Evolutionary conservation across 2,888 invertebrate species (phyloP), one percentile per base, ranked within the genome.

Genomic region (Leptinotarsa peninsularis): DNA sequence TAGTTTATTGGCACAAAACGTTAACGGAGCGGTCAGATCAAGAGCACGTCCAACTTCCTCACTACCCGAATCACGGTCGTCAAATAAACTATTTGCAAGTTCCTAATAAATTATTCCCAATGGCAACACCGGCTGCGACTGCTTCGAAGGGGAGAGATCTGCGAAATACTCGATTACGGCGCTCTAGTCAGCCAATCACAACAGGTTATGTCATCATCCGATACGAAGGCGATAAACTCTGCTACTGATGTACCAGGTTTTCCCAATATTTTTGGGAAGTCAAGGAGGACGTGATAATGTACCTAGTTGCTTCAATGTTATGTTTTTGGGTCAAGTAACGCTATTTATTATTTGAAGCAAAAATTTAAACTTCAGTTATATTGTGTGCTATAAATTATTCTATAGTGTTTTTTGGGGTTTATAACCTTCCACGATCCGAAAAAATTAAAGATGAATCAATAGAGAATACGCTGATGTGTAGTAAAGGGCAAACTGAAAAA

Each of bases 151-250:
- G 54, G 72, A 73, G 70, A 71, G 73, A 76, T 78, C 77, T 73
- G 80, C 78, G 71, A 79, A 78, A 79, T 76, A 78, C 69, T 68
- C 66, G 73, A 68, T 72, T 70, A 73, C 63, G 73, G 74, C 71
- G 69, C 69, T 27, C 27, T 10, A 27, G 71, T 66, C 69, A 70
- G 71, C 80, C 80, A 80, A 80, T 80, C 76, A 74, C 63, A 70
- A 78, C 66, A 67, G 71, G 75, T 80, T 78, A 74, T 74, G 70
- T 73, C 75, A 79, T 79, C 78, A 75, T 66, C 67, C 78, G 77
- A 76, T 74, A 54, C 33, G 43, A 63, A 50, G 21, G 70, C 58
- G 14, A 56, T 56, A 63, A 63, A 63, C 63, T 63, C 43, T 33
- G 33, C n/a, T 5, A 63, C n/a, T n/a, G 27, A 3, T 27, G n/a